Percentiles rank a stretch among this genome's conserved stretches.
Conservation (phyloP, 2,888 invertebrate genomes). For the Tillus elongatus region DNA sequence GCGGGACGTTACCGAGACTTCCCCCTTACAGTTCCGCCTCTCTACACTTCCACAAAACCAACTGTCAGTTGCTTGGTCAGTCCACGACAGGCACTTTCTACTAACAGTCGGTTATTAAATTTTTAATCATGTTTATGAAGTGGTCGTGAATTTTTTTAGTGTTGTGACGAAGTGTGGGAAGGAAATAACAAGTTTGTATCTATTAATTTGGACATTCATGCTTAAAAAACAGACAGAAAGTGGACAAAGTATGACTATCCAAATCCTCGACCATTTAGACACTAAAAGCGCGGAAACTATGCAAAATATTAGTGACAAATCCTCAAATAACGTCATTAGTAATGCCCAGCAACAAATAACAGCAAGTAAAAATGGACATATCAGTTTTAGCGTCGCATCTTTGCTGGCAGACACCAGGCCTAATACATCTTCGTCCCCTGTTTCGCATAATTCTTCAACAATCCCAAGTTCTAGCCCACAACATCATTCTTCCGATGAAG, state of each 20-base stretch:
- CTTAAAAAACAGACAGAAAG: conserved; percentile 50
- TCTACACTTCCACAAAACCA: not conserved
- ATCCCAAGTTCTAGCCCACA: conserved; percentile 36
- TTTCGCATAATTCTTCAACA: conserved; percentile 45
- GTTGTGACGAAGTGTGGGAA: not conserved
- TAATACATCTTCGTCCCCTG: conserved; percentile 43
- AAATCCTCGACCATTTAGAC: conserved; percentile 43
- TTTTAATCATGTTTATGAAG: not conserved
- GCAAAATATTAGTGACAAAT: conserved; percentile 37
- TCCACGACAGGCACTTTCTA: conserved; percentile 2
- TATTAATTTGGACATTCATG: conserved; percentile 40
- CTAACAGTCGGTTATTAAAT: not conserved
- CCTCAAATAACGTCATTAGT: conserved; percentile 29
- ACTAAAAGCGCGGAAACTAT: conserved; percentile 36
- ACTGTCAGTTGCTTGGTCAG: conserved; percentile 12
- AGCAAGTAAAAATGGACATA: conserved; percentile 52
- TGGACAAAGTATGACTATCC: conserved; percentile 60
- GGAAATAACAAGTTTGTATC: conserved; percentile 11
- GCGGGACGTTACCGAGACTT: conserved; percentile 20
- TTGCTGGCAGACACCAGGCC: conserved; percentile 74
- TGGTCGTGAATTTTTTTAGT: conserved; percentile 4
- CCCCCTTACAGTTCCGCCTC: conserved; percentile 14
- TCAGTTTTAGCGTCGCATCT: conserved; percentile 83
- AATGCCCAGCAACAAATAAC: conserved; percentile 31
- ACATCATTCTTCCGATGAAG: conserved; percentile 50